Evolutionary conservation across 2,888 invertebrate genomes (phyloP), one percentile per base, ranked within the genome.

Genomic region (Clepsis dumicolana): DNA sequence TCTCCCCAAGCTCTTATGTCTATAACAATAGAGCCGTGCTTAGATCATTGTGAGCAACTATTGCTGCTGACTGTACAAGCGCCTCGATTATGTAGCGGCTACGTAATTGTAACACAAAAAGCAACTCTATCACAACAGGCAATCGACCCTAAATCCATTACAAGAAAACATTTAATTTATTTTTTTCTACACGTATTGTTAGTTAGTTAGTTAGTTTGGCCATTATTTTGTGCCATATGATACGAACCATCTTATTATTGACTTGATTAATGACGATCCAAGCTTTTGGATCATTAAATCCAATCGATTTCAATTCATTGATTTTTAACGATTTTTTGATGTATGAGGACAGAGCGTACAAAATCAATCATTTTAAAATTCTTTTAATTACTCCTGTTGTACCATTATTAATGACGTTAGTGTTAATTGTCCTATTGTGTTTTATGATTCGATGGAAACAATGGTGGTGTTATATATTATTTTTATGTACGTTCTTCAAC

Each of bases 261-360:
- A 41, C 21, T 56, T 67, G 62, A 67, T 67, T 57, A 50, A 67
- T 67, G 67, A 62, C 50, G 21, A 18, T 35, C 5, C 14, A 29
- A 32, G 10, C 21, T 8, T 57, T 48, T 64, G 59, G 64, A 68
- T 68, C 68, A 68, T 68, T 68, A 63, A 57, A 63, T 63, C 38
- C 56, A 64, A 64, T 67, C 67, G 67, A 62, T 67, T 56, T 38
- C 56, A 50, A 56, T 67, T 50, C 62, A 67, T 67, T 35, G 48
- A 67, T 62, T 50, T 66, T 62, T 63, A 67, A 67, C 62, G 67
- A 35, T 66, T 44, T n/a, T 38, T 25, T 41, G 41, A 61, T 57
- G 38, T 62, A 38, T 41, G 62, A 29, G 35, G 60, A 57, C 48
- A 57, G n/a, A 32, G 21, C 24, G 50, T 56, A 61, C 18, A 44